Conservation (phyloP, 2,797 vertebrate species). For the Oreortyx pictus region DNA sequence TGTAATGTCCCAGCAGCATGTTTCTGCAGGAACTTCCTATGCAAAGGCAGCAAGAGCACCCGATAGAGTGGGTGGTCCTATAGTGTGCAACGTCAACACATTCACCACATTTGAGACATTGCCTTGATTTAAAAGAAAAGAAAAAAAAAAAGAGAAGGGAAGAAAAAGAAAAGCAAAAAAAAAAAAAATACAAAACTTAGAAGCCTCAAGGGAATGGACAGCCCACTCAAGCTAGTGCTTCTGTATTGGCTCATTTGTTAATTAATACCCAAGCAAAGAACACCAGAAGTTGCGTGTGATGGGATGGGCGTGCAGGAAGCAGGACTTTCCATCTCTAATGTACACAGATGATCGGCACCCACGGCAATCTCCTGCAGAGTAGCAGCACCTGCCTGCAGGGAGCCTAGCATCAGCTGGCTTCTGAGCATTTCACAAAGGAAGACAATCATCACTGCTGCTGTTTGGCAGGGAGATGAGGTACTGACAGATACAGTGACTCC, state of each 20-base stretch:
- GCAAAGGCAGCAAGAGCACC: slow-evolving; percentile 43
- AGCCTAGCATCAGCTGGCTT: background rate
- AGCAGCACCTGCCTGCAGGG: background rate
- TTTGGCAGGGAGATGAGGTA: background rate
- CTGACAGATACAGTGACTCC: background rate
- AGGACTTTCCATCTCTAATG: rapidly evolving
- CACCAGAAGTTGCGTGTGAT: background rate
- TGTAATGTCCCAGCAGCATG: slow-evolving; percentile 31
- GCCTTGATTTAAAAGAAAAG: background rate
- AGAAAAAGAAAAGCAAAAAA: rapidly evolving
- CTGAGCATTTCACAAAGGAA: background rate
- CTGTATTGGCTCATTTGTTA: slow-evolving; percentile 60
- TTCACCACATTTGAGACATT: background rate
- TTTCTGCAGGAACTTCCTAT: slow-evolving; percentile 65
- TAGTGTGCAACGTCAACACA: background rate
- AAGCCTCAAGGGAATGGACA: background rate
- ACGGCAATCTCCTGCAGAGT: rapidly evolving
- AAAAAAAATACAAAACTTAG: background rate
- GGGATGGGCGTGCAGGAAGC: background rate
- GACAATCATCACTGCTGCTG: background rate
- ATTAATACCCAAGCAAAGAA: slow-evolving; percentile 63
- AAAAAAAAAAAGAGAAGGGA: no score
- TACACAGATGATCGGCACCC: background rate
- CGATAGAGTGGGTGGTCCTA: background rate
- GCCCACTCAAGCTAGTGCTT: slow-evolving; percentile 15